These are phyloP conservation scores for Phania funesta DNA, from an alignment of 2,888 invertebrate genomes.

Conservation along the genomic window DNA sequence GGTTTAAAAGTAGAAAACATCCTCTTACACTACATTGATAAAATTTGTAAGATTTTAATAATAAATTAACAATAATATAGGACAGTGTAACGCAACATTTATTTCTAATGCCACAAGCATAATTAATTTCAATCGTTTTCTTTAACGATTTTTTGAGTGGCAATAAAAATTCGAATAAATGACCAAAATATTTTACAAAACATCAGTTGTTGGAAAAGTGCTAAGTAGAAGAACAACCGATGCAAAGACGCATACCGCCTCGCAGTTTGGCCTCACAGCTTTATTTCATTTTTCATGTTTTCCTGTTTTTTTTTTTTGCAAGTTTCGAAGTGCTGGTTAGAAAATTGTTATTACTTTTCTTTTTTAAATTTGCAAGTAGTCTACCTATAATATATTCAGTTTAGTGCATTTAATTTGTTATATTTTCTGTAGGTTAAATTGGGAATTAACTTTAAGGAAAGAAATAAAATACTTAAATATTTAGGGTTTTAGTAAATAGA, in stretches of 20 bases:
- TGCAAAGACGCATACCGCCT: constrained; percentile 75
- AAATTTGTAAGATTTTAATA: not conserved
- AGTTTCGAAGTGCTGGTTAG: not conserved
- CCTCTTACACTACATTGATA: no score
- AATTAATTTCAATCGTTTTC: not conserved
- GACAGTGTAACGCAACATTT: not conserved
- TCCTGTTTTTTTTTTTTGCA: not conserved
- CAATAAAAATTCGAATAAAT: constrained; percentile 58
- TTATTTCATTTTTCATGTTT: constrained; percentile 37
- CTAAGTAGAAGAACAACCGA: constrained; percentile 61
- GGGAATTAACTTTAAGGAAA: no score
- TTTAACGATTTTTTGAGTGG: not conserved
- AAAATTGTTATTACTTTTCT: not conserved
- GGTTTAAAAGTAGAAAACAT: no score
- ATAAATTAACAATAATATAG: not conserved
- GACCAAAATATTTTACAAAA: constrained; percentile 78
- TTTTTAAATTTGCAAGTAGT: not conserved
- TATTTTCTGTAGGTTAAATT: no score
- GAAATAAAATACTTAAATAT: no score
- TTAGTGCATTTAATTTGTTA: no score
- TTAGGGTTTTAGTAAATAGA: no score
- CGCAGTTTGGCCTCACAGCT: constrained; percentile 74
- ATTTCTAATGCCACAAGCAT: constrained; percentile 30
- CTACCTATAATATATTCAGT: no score
- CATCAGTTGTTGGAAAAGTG: constrained; percentile 67